A percentile compares a stretch with the other conserved stretches of the same genome.
phyloP scores from a whole-genome alignment of 2,888 invertebrate genomes.

The Plebejus argus region DNA sequence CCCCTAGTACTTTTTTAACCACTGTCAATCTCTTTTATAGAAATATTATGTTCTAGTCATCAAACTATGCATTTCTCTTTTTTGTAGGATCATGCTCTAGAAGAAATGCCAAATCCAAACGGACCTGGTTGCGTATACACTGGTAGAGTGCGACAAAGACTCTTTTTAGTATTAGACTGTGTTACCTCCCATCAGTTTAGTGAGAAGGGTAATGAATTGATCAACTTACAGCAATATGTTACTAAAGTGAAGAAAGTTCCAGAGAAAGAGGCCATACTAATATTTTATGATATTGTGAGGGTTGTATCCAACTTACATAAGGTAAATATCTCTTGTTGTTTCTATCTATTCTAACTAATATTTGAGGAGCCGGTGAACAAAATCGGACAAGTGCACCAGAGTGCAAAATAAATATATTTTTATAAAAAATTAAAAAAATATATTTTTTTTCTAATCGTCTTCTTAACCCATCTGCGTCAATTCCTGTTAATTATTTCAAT shows the following conservation, averaged over 20 bases:
- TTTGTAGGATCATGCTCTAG: slow-evolving; percentile 84
- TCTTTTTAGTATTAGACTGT: slow-evolving; percentile 88
- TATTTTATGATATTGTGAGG: slow-evolving; percentile 87
- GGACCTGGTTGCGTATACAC: slow-evolving; percentile 79
- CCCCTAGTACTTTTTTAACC: too few species aligned
- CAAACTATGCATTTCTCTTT: neutral
- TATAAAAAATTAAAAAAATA: too few species aligned
- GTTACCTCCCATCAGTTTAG: slow-evolving; percentile 85
- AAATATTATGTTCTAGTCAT: too few species aligned
- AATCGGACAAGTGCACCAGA: too few species aligned
- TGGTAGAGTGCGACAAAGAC: slow-evolving; percentile 79
- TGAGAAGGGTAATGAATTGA: slow-evolving; percentile 78
- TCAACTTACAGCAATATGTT: slow-evolving; percentile 88
- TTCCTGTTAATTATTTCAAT: too few species aligned
- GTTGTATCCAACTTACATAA: slow-evolving; percentile 88
- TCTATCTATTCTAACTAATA: too few species aligned
- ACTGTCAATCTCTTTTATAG: too few species aligned
- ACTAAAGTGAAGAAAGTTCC: slow-evolving; percentile 88
- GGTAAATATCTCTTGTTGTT: slow-evolving; percentile 61
- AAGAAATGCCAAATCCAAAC: slow-evolving; percentile 79
- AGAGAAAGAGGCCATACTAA: slow-evolving; percentile 86
- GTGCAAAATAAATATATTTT: too few species aligned
- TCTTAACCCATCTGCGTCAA: too few species aligned
- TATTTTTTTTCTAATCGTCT: too few species aligned
- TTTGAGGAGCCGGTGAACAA: too few species aligned